Conservation (phyloP, 2,888 invertebrate genomes). For the Apoda limacodes region DNA sequence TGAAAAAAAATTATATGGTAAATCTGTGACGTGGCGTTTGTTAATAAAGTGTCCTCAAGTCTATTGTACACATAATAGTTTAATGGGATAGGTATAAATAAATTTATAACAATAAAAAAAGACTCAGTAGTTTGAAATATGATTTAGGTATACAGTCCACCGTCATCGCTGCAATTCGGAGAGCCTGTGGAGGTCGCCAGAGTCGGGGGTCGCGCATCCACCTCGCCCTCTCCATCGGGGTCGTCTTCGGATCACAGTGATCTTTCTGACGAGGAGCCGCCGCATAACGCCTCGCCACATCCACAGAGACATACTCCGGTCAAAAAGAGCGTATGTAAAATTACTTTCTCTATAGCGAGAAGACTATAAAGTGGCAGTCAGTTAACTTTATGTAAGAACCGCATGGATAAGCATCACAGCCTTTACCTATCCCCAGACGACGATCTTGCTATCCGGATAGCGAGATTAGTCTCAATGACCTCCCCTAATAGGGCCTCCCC, state of each 20-base stretch:
- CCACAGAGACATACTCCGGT: conserved; percentile 31
- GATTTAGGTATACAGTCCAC: conserved; percentile 86
- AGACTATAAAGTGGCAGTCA: too few species aligned
- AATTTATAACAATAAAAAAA: background rate
- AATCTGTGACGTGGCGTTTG: background rate
- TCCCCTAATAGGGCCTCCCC: too few species aligned
- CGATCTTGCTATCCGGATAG: too few species aligned
- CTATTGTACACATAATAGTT: too few species aligned
- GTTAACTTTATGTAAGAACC: too few species aligned
- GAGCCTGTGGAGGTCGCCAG: conserved; percentile 66
- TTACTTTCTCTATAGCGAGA: too few species aligned
- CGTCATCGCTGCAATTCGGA: conserved; percentile 88
- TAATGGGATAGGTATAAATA: too few species aligned
- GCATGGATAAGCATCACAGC: too few species aligned
- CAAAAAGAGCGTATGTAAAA: conserved; percentile 57
- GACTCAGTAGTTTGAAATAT: too few species aligned
- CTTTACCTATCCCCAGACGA: too few species aligned
- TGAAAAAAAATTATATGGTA: too few species aligned
- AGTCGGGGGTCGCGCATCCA: conserved; percentile 35
- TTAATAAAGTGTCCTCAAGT: background rate
- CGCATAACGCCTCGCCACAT: conserved; percentile 23
- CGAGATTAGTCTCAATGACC: too few species aligned
- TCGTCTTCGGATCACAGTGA: conserved; percentile 71
- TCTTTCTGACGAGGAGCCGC: conserved; percentile 52
- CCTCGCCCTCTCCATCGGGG: conserved; percentile 78